A percentile compares a stretch with the other conserved stretches of the same genome.
phyloP scores from a whole-genome alignment of 2,888 invertebrate species.

The Zygogramma bicolorata region DNA sequence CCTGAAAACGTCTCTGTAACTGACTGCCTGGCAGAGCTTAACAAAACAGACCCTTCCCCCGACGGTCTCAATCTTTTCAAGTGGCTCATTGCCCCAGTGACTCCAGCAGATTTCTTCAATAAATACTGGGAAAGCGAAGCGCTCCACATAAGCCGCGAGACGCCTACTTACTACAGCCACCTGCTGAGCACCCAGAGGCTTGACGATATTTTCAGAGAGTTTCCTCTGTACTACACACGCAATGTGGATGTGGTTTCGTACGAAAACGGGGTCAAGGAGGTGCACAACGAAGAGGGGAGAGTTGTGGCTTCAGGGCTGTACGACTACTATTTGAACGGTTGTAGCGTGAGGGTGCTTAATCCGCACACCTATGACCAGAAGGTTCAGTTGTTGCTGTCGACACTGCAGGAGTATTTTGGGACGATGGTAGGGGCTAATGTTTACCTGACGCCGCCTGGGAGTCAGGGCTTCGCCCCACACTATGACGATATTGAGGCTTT shows the following conservation, averaged over 20 bases:
- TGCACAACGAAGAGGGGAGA: constrained; percentile 85
- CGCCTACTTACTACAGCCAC: constrained; percentile 75
- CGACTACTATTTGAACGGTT: constrained; percentile 91
- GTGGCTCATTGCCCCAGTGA: constrained; percentile 80
- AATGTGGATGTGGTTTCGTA: constrained; percentile 95
- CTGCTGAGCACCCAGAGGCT: constrained; percentile 82
- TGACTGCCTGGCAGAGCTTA: constrained; percentile 31
- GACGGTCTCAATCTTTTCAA: constrained; percentile 70
- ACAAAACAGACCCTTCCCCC: constrained; percentile 47
- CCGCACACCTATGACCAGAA: constrained; percentile 86
- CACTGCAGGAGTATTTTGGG: constrained; percentile 92
- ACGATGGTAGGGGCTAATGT: constrained; percentile 96
- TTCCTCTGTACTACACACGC: constrained; percentile 84
- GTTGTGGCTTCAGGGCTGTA: constrained; percentile 86
- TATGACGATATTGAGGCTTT: constrained; percentile 99
- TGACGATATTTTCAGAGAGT: constrained; percentile 81
- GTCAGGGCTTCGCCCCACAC: constrained; percentile 99
- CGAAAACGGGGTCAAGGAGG: constrained; percentile 80
- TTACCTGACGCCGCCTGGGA: constrained; percentile 94
- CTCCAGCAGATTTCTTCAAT: constrained; percentile 60
- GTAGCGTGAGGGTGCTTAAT: constrained; percentile 90
- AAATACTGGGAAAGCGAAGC: constrained; percentile 88
- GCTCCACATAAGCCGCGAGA: constrained; percentile 76
- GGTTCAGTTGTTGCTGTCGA: constrained; percentile 76
- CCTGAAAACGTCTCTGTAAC: constrained; percentile 4